Percentiles rank a stretch among this genome's conserved stretches.
phyloP scores from a whole-genome alignment of 2,888 invertebrate genomes.

The Eremobia ochroleuca region DNA sequence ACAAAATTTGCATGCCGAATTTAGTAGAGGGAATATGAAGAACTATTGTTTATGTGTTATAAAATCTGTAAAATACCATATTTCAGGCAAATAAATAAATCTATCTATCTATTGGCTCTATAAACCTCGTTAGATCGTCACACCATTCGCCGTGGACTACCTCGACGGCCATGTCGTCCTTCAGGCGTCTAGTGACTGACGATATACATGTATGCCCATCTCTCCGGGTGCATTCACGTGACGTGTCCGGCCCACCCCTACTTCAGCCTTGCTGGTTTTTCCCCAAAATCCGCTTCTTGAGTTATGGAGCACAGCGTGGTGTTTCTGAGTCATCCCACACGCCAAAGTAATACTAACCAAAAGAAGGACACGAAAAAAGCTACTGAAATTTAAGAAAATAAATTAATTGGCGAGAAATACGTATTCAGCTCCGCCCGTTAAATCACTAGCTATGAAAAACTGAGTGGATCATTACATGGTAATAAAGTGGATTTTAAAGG shows the following conservation, averaged over 20 bases:
- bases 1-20: too few relatives aligned
- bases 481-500: slow-evolving; percentile 68
- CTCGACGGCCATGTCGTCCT: too few relatives aligned
- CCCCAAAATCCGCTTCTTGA: neutral
- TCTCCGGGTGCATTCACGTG: neutral
- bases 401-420: slow-evolving; percentile 66
- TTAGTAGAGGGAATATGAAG: too few relatives aligned
- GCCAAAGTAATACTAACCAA: slow-evolving; percentile 19
- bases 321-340: neutral
- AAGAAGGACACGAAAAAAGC: slow-evolving; percentile 33
- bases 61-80: too few relatives aligned
- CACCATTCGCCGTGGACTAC: too few relatives aligned
- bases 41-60: too few relatives aligned
- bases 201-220: neutral
- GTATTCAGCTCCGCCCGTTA: slow-evolving; percentile 60
- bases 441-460: slow-evolving; percentile 66
- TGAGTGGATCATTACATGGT: slow-evolving; percentile 69
- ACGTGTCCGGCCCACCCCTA: neutral
- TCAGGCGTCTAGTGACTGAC: neutral
- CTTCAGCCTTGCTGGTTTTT: neutral
- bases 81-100: too few relatives aligned
- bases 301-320: neutral
- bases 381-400: slow-evolving; percentile 63
- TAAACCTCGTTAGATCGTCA: too few relatives aligned
- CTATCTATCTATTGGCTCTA: too few relatives aligned